Base-by-base conservation (phyloP, 2,888 invertebrate genomes). In the Barypeithes pellucidus region DNA sequence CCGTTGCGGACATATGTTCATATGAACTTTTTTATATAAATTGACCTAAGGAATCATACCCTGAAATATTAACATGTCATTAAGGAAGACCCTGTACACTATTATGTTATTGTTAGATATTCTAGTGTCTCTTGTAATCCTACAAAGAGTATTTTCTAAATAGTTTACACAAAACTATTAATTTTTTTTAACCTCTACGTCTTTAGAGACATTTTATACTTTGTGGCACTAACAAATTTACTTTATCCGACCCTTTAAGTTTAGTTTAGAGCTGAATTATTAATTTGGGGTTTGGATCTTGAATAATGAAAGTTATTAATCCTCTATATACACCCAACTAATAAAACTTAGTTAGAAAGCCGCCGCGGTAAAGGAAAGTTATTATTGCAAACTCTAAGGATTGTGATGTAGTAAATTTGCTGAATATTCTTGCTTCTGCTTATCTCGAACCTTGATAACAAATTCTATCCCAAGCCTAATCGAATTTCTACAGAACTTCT, bases 301-400 rank as follows among this genome's bases (percentile, higher is more conserved):
- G 50, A 50, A 24, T 50, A 50, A 50, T 24, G 22, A 50, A 50
- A 50, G 24, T 50, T 50, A 50, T 50, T 50, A 50, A 50, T 50
- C 50, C 50, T 50, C 7, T 47, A 18, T 18, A 16, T 45, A 47
- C 8, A 47, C 18, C 22, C 22, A n/a, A 22, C 50, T n/a, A 22
- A 50, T 50, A 50, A 50, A 50, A 24, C 50, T 50, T 4, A 22
- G 50, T 50, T 50, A 50, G 20, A 50, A 50, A 24, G 22, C 24
- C 3, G 24, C n/a, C 20, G 12, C n/a, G n/a, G 50, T 47, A 47
- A 47, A 20, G 47, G 24, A 50, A 50, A 50, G 14, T 50, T 50
- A 24, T 50, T 50, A 24, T 24, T 24, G 24, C 24, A 24, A 50
- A 50, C 12, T 47, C 12, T 45, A 16, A 47, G 20, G 47, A 22